phyloP scores from a whole-genome alignment of 2,888 invertebrate genomes.

The Blomia tropicalis region DNA sequence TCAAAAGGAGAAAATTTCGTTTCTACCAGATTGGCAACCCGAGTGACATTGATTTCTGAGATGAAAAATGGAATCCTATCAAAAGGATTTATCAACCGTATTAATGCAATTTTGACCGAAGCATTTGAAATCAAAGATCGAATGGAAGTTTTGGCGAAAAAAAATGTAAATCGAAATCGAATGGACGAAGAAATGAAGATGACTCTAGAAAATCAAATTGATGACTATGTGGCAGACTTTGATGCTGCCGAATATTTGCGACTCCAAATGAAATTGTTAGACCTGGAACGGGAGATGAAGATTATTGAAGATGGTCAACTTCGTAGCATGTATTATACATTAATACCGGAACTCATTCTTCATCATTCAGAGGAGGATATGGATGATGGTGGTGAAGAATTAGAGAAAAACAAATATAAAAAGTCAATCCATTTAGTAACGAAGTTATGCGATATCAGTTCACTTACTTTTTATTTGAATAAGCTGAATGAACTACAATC shows the following conservation, averaged over 20 bases:
- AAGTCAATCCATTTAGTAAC: conserved; percentile 26
- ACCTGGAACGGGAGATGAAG: conserved; percentile 30
- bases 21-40: conserved; percentile 27
- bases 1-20: conserved; percentile 23
- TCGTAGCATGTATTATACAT: neutral
- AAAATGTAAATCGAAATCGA: neutral
- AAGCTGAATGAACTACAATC: neutral
- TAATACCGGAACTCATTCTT: neutral
- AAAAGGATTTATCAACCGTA: conserved; percentile 26
- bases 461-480: no score
- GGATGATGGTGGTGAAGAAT: neutral
- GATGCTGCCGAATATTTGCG: conserved; percentile 29
- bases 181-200: conserved; percentile 24
- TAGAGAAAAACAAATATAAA: neutral
- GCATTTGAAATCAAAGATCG: conserved; percentile 25
- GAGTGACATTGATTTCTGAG: conserved; percentile 31
- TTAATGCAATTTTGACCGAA: conserved; percentile 27
- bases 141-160: conserved; percentile 22
- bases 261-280: conserved; percentile 28
- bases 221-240: conserved; percentile 25
- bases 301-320: conserved; percentile 30
- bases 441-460: no score
- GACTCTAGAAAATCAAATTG: conserved; percentile 25
- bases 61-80: conserved; percentile 28
- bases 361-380: neutral